phyloP scores from a whole-genome alignment of 2,113 vertebrate genomes.

The Aplodontia rufa region DNA sequence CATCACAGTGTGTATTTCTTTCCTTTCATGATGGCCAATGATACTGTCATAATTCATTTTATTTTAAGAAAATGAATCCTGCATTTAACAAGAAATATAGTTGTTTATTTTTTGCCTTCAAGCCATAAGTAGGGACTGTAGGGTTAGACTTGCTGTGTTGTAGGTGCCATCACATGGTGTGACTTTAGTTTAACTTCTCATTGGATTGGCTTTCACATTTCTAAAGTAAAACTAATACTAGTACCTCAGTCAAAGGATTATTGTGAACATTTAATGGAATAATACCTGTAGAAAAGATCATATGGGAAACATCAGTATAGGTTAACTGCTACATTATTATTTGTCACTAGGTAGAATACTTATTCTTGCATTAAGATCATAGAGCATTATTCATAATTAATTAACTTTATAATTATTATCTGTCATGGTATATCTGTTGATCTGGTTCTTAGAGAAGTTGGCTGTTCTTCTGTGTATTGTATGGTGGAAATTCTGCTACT shows the following conservation, averaged over 20 bases:
- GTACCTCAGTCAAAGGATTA: neutral
- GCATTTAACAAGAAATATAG: neutral
- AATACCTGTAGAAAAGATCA: neutral
- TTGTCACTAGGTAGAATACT: neutral
- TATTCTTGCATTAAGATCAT: neutral
- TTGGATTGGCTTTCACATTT: neutral
- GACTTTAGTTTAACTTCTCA: neutral
- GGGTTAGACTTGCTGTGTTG: neutral
- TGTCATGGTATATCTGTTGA: neutral
- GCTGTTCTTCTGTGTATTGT: neutral
- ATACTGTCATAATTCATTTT: neutral
- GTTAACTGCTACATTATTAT: neutral
- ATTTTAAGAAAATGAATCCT: slow-evolving; percentile 11
- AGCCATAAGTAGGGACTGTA: neutral
- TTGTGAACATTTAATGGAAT: neutral
- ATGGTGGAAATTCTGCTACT: neutral
- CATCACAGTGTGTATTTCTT: neutral
- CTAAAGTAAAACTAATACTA: neutral
- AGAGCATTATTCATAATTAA: neutral
- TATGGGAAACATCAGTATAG: neutral
- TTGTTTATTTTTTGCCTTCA: neutral
- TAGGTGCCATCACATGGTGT: neutral
- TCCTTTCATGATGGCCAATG: neutral
- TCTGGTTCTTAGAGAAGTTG: neutral
- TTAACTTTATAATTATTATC: neutral